phyloP scores from a whole-genome alignment of 1,140 invertebrate genomes.

The Anoplophora glabripennis region DNA sequence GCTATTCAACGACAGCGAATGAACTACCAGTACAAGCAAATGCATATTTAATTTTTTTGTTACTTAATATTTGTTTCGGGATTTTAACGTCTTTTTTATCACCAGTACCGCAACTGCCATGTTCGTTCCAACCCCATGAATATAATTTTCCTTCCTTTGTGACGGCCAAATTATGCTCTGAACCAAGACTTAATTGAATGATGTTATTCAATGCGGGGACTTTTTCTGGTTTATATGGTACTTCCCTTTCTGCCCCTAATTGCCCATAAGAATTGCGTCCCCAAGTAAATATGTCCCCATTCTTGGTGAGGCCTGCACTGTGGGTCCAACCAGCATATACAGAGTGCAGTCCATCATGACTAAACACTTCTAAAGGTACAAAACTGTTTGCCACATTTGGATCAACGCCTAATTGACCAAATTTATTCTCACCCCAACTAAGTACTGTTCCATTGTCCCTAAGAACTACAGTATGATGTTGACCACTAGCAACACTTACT shows the following conservation, averaged over 20 bases:
- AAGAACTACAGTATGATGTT: slow-evolving; percentile 68
- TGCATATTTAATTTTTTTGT: slow-evolving; percentile 46
- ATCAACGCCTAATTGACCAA: slow-evolving; percentile 63
- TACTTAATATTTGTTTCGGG: slow-evolving; percentile 45
- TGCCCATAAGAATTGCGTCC: slow-evolving; percentile 81
- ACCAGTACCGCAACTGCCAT: slow-evolving; percentile 79
- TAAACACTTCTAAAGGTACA: slow-evolving; percentile 52
- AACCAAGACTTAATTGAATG: slow-evolving; percentile 64
- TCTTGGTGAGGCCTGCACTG: slow-evolving; percentile 58
- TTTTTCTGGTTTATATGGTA: slow-evolving; percentile 40
- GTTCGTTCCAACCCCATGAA: slow-evolving; percentile 91
- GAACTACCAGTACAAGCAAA: slow-evolving; percentile 58
- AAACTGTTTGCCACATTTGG: slow-evolving; percentile 52
- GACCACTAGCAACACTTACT: slow-evolving; percentile 64
- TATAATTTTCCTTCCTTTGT: slow-evolving; percentile 60
- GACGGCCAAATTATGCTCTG: slow-evolving; percentile 72
- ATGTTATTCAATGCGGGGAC: slow-evolving; percentile 49
- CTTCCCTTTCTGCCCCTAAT: slow-evolving; percentile 51
- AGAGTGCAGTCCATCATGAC: slow-evolving; percentile 48
- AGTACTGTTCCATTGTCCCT: slow-evolving; percentile 57
- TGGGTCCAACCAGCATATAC: slow-evolving; percentile 74
- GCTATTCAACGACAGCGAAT: slow-evolving; percentile 53
- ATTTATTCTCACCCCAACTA: slow-evolving; percentile 74
- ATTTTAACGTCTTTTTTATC: slow-evolving; percentile 58
- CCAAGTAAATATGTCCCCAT: slow-evolving; percentile 65